Evolutionary conservation across 2,888 invertebrate genomes (phyloP).

Genomic region (Cantharis lateralis): DNA sequence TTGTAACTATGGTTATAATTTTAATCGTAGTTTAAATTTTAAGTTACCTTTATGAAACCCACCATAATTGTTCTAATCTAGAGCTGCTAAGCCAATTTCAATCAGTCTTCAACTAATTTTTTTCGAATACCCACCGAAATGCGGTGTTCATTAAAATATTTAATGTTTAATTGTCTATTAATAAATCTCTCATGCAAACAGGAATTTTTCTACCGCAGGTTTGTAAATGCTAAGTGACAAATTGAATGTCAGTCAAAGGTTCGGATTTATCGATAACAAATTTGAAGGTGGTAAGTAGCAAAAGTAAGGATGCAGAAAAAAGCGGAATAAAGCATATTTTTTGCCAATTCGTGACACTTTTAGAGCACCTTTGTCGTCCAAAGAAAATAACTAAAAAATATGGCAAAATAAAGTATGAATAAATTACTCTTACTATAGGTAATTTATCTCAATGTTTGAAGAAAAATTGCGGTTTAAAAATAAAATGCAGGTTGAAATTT

Average conservation of each 20-base stretch:
- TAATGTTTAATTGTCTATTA: background rate
- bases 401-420: background rate
- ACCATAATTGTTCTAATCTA: too few relatives aligned
- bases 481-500: background rate
- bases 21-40: too few relatives aligned
- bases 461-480: background rate
- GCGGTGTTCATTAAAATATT: background rate
- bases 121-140: too few relatives aligned
- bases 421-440: background rate
- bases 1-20: too few relatives aligned
- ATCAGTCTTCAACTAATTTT: too few relatives aligned
- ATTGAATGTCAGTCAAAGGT: constrained; percentile 1
- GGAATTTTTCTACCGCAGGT: background rate
- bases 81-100: too few relatives aligned
- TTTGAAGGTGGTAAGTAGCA: background rate
- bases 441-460: background rate
- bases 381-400: background rate
- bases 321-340: background rate
- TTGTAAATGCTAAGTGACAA: background rate
- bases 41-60: too few relatives aligned
- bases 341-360: background rate
- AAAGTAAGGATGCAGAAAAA: background rate
- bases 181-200: background rate
- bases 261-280: background rate
- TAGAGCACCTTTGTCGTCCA: background rate